Evolutionary conservation across 2,113 vertebrate genomes (phyloP).

Genomic region (Cyphomyrus discorhynchus): DNA sequence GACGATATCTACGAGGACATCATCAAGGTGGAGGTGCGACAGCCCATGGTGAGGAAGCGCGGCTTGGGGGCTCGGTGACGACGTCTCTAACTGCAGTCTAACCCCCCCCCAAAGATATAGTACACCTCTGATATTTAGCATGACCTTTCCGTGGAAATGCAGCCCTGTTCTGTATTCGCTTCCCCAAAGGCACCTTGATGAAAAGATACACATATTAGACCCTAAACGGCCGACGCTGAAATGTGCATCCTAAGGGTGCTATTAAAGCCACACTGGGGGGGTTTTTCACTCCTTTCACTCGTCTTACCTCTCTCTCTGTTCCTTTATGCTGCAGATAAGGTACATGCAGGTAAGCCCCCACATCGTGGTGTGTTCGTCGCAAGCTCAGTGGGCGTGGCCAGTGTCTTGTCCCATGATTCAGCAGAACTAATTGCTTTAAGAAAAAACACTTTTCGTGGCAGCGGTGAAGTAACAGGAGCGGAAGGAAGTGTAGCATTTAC

Average conservation of each 20-base stretch:
- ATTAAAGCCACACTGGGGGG: neutral
- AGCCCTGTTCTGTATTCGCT: neutral
- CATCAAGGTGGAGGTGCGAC: constrained; percentile 96
- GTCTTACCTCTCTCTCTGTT: constrained; percentile 47
- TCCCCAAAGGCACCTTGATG: constrained; percentile 3
- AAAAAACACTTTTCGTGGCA: neutral
- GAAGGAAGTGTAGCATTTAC: neutral
- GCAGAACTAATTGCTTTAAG: neutral
- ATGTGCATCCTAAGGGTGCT: neutral
- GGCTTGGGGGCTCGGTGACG: neutral
- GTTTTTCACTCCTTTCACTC: constrained; percentile 44
- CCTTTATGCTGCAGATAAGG: constrained; percentile 84
- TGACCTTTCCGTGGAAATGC: constrained; percentile 6
- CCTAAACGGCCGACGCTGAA: neutral
- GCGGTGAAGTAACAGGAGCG: neutral
- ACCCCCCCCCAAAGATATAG: neutral
- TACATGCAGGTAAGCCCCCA: constrained; percentile 86
- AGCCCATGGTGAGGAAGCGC: constrained; percentile 81
- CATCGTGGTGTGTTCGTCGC: constrained; percentile 37
- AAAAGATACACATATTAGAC: constrained; percentile 2
- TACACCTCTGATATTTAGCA: constrained; percentile 8
- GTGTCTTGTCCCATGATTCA: neutral
- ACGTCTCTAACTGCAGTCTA: no score
- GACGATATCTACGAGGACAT: constrained; percentile 99
- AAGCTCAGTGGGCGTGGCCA: neutral